Conservation (phyloP, 2,888 invertebrate genomes). For the Xanthia togata region DNA sequence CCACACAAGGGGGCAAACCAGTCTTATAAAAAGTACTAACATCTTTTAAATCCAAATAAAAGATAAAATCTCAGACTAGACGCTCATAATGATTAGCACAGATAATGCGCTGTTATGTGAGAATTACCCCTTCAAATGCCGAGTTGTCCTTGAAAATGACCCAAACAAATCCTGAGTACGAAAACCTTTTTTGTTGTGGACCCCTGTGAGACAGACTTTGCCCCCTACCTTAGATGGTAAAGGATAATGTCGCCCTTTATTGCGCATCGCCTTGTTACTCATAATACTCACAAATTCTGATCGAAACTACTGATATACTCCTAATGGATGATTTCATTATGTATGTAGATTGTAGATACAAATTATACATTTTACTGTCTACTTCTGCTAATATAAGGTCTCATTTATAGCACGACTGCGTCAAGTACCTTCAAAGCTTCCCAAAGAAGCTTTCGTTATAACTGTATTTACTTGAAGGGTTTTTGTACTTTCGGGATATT, state of each 20-base stretch:
- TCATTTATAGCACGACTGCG: background rate
- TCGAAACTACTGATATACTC: slow-evolving; percentile 40
- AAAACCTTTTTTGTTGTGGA: slow-evolving; percentile 76
- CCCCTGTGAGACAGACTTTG: slow-evolving; percentile 75
- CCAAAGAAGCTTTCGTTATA: background rate
- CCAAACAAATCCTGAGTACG: slow-evolving; percentile 76
- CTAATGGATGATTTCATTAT: slow-evolving; percentile 35
- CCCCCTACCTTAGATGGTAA: slow-evolving; percentile 71
- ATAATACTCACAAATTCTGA: slow-evolving; percentile 51
- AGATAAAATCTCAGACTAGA: slow-evolving; percentile 49
- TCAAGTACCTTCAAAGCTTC: slow-evolving; percentile 8
- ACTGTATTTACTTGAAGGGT: background rate
- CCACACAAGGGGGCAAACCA: slow-evolving; percentile 11
- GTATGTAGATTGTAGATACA: slow-evolving; percentile 27
- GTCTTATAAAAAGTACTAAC: slow-evolving; percentile 26
- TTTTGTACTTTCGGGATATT: background rate
- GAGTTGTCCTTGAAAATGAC: slow-evolving; percentile 81
- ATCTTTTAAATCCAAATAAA: slow-evolving; percentile 52
- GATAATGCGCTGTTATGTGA: slow-evolving; percentile 51
- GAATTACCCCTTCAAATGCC: slow-evolving; percentile 58
- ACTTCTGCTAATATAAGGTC: background rate
- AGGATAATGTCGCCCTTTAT: slow-evolving; percentile 76
- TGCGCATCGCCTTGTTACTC: slow-evolving; percentile 71
- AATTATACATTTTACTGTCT: slow-evolving; percentile 21
- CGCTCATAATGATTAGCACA: slow-evolving; percentile 48